Conservation (phyloP, 2,113 vertebrate genomes). For the Hippocampus abdominalis region DNA sequence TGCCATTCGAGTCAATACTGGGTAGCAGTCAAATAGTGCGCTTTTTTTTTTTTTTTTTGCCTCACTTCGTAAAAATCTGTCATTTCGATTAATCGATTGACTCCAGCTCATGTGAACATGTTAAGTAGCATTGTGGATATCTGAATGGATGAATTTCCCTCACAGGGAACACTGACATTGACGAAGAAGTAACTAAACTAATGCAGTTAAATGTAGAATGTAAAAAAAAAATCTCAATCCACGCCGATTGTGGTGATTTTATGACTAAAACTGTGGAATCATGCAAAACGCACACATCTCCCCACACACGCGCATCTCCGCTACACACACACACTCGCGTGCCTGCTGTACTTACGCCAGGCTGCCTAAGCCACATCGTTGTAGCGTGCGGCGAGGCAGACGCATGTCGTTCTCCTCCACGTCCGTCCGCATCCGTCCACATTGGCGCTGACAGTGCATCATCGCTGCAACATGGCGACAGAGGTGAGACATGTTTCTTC, state of each 20-base stretch:
- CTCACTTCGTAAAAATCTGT: too few species aligned
- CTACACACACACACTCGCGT: conserved; percentile 20
- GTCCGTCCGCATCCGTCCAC: conserved; percentile 40
- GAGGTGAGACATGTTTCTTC: conserved; percentile 60
- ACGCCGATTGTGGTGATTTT: too few species aligned
- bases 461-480: conserved; percentile 67
- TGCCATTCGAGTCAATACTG: not conserved
- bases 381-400: conserved; percentile 35
- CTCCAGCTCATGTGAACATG: too few species aligned
- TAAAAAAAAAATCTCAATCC: too few species aligned
- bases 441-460: conserved; percentile 3
- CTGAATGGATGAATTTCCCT: too few species aligned
- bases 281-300: not conserved
- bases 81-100: too few species aligned
- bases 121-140: too few species aligned
- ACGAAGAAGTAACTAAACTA: too few species aligned
- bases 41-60: too few species aligned
- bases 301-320: not conserved
- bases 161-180: too few species aligned
- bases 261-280: not conserved
- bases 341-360: conserved; percentile 19
- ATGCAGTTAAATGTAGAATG: too few species aligned
- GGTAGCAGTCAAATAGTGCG: too few species aligned
- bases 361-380: conserved; percentile 23
- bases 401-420: conserved; percentile 43